These are phyloP conservation scores for Arizona elegans DNA, from an alignment of 2,113 vertebrate genomes.

Conservation along the genomic window DNA sequence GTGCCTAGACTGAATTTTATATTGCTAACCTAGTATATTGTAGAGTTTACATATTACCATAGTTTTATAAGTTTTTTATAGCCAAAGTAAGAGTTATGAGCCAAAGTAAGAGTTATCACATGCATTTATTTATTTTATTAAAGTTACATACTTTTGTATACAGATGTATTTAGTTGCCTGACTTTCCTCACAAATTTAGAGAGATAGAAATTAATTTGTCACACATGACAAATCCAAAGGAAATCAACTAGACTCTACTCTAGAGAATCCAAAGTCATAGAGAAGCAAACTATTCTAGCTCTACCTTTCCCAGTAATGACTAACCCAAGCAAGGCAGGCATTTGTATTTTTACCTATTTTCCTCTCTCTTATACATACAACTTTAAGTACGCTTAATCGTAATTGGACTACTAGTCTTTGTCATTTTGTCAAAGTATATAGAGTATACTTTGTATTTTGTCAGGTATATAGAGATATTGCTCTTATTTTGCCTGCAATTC, in stretches of 20 bases:
- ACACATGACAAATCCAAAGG: background rate
- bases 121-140: background rate
- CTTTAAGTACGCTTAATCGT: background rate
- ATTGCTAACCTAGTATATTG: background rate
- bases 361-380: background rate
- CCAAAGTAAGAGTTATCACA: background rate
- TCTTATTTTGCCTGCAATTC: background rate
- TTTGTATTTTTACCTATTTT: background rate
- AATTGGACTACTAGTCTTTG: background rate
- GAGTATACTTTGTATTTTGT: no score
- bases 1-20: background rate
- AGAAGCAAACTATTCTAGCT: background rate
- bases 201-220: background rate
- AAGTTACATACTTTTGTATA: background rate
- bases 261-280: background rate
- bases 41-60: background rate
- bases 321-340: background rate
- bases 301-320: background rate
- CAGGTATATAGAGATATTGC: background rate
- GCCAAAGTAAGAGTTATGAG: background rate
- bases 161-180: background rate
- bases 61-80: background rate
- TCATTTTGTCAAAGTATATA: no score
- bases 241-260: background rate
- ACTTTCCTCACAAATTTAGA: background rate